Evolutionary conservation across 2,113 vertebrate genomes (phyloP).

Genomic region (Australoheros scitulus): DNA sequence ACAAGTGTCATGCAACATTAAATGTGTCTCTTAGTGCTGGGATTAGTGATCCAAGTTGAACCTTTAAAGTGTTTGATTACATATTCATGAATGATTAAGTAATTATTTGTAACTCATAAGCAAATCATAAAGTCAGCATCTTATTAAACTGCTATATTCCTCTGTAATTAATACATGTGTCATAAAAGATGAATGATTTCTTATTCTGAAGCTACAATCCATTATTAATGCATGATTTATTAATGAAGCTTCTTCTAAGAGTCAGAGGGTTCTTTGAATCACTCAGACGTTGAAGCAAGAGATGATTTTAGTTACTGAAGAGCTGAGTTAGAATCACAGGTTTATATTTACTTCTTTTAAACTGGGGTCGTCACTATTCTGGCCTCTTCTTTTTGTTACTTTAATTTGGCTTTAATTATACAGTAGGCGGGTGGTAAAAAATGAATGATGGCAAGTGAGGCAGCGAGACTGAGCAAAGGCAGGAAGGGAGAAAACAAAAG

Average conservation of each 20-base stretch:
- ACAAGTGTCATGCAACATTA: neutral
- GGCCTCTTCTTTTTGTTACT: neutral
- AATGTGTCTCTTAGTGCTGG: neutral
- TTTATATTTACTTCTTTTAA: neutral
- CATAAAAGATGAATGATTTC: slow-evolving; percentile 37
- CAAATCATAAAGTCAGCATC: neutral
- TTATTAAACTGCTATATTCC: neutral
- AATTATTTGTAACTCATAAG: neutral
- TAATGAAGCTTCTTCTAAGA: slow-evolving; percentile 8
- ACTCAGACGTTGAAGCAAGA: neutral
- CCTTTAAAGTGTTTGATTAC: neutral
- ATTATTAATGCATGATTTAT: slow-evolving; percentile 16
- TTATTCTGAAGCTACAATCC: slow-evolving; percentile 3
- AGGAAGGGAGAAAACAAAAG: neutral
- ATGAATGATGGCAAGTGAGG: neutral
- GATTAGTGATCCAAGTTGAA: neutral
- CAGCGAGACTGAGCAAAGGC: too few relatives aligned
- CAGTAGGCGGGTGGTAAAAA: neutral
- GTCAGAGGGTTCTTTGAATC: neutral
- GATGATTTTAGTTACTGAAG: neutral
- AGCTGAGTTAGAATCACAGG: neutral
- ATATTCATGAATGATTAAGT: neutral
- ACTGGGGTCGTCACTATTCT: neutral
- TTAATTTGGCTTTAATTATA: neutral
- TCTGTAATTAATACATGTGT: slow-evolving; percentile 21